A percentile compares a stretch with the other conserved stretches of the same genome.
These are phyloP conservation scores for Lamprologus callipterus DNA, from an alignment of 2,113 vertebrate genomes.

Conservation along the genomic window DNA sequence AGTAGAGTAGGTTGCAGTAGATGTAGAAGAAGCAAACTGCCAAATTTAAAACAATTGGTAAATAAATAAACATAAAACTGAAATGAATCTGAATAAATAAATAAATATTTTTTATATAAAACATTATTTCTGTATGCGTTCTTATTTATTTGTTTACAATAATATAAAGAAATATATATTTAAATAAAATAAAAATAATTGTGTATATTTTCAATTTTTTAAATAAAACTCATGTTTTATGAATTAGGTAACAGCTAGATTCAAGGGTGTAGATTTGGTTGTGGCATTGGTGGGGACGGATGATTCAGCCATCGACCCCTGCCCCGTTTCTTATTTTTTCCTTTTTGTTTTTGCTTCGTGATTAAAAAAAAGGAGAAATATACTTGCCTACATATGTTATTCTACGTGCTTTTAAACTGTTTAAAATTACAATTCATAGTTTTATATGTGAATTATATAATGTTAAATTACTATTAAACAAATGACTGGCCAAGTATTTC, in stretches of 20 bases:
- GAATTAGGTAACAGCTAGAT: neutral
- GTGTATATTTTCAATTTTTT: neutral
- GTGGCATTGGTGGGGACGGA: no score
- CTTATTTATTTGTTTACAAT: neutral
- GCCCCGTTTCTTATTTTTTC: no score
- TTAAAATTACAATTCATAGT: no score
- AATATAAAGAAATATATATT: neutral
- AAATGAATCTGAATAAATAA: neutral
- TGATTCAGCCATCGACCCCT: no score
- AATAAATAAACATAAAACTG: neutral
- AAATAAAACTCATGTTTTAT: neutral
- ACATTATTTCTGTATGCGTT: rapidly evolving
- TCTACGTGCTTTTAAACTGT: no score
- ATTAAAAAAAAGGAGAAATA: no score
- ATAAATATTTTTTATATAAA: neutral
- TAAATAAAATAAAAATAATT: neutral
- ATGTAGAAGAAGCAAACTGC: neutral
- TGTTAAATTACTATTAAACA: no score
- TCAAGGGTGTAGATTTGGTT: neutral
- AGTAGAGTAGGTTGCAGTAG: neutral
- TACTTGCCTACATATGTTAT: no score
- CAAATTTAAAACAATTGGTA: neutral
- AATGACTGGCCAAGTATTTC: rapidly evolving
- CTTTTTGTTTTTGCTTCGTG: no score
- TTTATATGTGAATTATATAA: no score